A percentile compares a stretch with the other conserved stretches of the same genome.
These are phyloP conservation scores for Apodemia hepburni DNA, from an alignment of 2,888 invertebrate species.

Conservation along the genomic window DNA sequence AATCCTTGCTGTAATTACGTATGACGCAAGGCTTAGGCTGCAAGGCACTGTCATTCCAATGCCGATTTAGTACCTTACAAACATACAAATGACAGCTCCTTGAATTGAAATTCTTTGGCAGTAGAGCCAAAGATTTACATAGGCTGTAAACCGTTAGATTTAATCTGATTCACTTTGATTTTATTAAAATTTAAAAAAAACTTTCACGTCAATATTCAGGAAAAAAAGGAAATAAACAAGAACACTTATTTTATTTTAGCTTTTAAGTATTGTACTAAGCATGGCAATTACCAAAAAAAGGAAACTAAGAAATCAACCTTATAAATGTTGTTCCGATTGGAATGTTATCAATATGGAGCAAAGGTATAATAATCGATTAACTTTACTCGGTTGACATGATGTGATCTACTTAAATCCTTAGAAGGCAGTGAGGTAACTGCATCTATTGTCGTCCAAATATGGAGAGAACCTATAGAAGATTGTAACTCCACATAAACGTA, in stretches of 20 bases:
- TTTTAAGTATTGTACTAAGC: too few species aligned
- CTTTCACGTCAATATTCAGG: too few species aligned
- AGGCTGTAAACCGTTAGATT: constrained; percentile 14
- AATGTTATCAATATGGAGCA: constrained; percentile 43
- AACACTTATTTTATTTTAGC: too few species aligned
- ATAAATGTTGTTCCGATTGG: neutral
- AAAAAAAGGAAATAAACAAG: too few species aligned
- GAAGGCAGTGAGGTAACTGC: constrained; percentile 13
- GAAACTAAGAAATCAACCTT: too few species aligned
- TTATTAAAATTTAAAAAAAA: too few species aligned
- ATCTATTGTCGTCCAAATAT: constrained; percentile 14
- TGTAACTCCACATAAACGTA: neutral
- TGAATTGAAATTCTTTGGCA: constrained; percentile 18
- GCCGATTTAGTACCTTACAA: constrained; percentile 9
- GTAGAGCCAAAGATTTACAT: neutral
- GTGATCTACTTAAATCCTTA: constrained; percentile 8
- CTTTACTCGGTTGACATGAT: constrained; percentile 6
- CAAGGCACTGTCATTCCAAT: constrained; percentile 18
- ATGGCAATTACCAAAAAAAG: too few species aligned
- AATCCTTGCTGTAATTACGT: constrained; percentile 24
- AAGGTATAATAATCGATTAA: constrained; percentile 38
- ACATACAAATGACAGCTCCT: constrained; percentile 11
- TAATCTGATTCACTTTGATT: neutral
- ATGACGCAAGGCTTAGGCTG: constrained; percentile 18
- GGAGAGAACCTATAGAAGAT: constrained; percentile 4